phyloP scores from a whole-genome alignment of 2,113 vertebrate genomes.

The Oriolus oriolus region DNA sequence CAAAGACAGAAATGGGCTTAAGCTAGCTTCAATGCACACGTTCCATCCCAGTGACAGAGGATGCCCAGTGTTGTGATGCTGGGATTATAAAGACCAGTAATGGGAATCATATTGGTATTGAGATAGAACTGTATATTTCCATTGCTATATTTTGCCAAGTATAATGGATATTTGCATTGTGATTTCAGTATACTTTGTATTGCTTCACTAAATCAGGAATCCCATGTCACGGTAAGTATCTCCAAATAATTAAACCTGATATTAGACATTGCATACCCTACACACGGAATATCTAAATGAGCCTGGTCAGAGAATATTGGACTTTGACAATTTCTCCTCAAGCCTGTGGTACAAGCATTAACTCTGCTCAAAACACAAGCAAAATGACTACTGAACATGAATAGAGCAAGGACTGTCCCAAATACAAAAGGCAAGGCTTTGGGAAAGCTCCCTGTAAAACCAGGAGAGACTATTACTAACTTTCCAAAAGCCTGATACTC shows the following conservation, averaged over 20 bases:
- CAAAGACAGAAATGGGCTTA: not conserved
- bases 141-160: not conserved
- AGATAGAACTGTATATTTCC: not conserved
- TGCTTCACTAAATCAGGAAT: not conserved
- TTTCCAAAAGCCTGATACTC: not conserved
- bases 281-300: not conserved
- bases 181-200: not conserved
- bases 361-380: not conserved
- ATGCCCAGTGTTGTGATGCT: not conserved
- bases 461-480: not conserved
- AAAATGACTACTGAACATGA: not conserved
- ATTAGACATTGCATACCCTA: not conserved
- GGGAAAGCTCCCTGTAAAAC: not conserved
- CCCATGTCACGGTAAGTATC: not conserved
- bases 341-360: not conserved
- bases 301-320: not conserved
- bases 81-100: not conserved
- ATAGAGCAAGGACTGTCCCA: not conserved
- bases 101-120: not conserved
- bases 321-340: not conserved
- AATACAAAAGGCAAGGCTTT: not conserved
- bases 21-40: not conserved
- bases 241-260: not conserved
- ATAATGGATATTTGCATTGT: not conserved
- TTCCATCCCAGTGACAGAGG: not conserved